Evolutionary conservation across 2,888 invertebrate species (phyloP).

Genomic region (Pterostichus niger): DNA sequence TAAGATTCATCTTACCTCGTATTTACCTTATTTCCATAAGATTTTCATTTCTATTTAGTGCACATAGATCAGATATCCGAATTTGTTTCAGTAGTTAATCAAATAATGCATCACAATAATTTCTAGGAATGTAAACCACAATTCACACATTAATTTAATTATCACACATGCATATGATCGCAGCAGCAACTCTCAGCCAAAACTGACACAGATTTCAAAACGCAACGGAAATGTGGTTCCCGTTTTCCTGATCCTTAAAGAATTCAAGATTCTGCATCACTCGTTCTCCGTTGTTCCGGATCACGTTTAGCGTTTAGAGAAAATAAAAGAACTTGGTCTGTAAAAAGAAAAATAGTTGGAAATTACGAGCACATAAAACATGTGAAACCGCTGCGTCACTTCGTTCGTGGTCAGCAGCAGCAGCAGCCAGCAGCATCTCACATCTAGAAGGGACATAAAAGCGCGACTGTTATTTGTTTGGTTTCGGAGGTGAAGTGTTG

Average conservation of each 20-base stretch:
- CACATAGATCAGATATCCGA: too few relatives aligned
- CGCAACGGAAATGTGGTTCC: not conserved
- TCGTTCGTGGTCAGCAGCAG: not conserved
- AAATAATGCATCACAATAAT: too few relatives aligned
- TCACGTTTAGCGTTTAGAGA: not conserved
- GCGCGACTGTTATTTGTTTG: slow-evolving; percentile 15
- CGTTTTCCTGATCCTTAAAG: not conserved
- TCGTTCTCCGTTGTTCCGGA: not conserved
- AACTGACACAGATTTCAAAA: not conserved
- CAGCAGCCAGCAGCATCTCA: not conserved
- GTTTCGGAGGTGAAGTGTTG: not conserved
- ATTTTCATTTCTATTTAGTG: too few relatives aligned
- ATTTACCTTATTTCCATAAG: too few relatives aligned
- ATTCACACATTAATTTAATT: too few relatives aligned
- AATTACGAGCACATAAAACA: slow-evolving; percentile 26
- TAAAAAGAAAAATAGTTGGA: slow-evolving; percentile 31
- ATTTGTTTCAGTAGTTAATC: too few relatives aligned
- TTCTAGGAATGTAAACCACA: too few relatives aligned
- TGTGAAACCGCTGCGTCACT: not conserved
- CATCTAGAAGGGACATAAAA: slow-evolving; percentile 26
- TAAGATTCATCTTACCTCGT: too few relatives aligned
- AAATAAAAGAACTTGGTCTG: not conserved
- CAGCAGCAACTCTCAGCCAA: not conserved
- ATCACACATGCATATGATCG: not conserved
- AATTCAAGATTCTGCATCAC: not conserved